Conservation (phyloP, 2,888 invertebrate species). For the Netelia virgata region DNA sequence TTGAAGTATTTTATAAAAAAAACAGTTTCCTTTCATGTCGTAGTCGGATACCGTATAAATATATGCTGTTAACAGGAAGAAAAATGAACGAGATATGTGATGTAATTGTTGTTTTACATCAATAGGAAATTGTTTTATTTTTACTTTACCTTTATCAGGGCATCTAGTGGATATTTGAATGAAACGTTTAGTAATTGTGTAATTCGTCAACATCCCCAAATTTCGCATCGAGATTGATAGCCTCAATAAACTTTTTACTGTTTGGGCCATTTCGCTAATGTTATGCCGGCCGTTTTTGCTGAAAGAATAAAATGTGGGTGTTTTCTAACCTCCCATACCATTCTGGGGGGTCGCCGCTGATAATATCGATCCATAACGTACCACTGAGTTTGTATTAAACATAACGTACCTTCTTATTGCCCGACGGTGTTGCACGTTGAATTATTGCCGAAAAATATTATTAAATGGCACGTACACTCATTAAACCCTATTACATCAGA, state of each 20-base stretch:
- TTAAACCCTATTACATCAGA: neutral
- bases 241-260: slow-evolving; percentile 61
- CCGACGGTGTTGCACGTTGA: neutral
- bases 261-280: slow-evolving; percentile 61
- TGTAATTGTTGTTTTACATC: neutral
- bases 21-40: too few relatives aligned
- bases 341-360: neutral
- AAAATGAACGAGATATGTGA: neutral
- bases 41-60: too few relatives aligned
- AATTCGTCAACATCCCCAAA: slow-evolving; percentile 52
- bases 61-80: neutral
- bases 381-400: neutral
- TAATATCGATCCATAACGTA: neutral
- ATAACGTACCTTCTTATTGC: slow-evolving; percentile 23
- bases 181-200: slow-evolving; percentile 53
- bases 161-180: slow-evolving; percentile 38
- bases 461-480: neutral
- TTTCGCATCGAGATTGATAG: slow-evolving; percentile 64
- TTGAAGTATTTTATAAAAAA: too few relatives aligned
- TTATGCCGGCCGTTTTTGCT: slow-evolving; percentile 26
- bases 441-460: neutral
- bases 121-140: neutral
- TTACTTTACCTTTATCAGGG: slow-evolving; percentile 36
- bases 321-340: slow-evolving; percentile 32
- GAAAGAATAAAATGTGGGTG: slow-evolving; percentile 8